Base-by-base conservation (phyloP, 1,140 invertebrate species). In the Drosophila ambigua region DNA sequence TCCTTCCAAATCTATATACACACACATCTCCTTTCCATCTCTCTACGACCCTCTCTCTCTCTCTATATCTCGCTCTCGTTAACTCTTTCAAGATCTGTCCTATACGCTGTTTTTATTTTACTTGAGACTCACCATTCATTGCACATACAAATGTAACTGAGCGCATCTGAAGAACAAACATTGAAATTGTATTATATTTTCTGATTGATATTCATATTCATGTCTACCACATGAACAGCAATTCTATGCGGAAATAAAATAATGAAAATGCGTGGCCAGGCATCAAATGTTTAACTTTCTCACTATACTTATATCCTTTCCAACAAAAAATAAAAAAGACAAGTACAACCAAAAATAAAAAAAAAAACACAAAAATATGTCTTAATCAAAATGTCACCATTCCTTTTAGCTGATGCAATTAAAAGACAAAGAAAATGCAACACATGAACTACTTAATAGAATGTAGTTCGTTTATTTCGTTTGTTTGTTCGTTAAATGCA, bases 241-340 rank as follows among this genome's bases (percentile, higher is more conserved):
- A 62, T 35, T 43, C 41, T 59, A 51, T 39, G 50, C 35, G 31
- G 62, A 59, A 67, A 53, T 62, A 45, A 57, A 79, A 77, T 65
- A 49, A 79, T 69, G 64, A 73, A 87, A 90, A 90, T 90, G 89
- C 89, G 89, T 91, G 89, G 89, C 89, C 88, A 89, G 83, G 89
- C 89, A 91, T 89, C 72, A 84, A 88, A 72, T 62, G 63, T 73
- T 84, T 68, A 66, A 72, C 59, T 53, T 77, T 65, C 61, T 83
- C 76, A 83, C 79, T 31, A 48, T 68, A 66, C 60, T 69, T 79
- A 64, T 68, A 67, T 79, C 24, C 77, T 76, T 87, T 82, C 46
- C 41, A 74, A 53, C 23, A 66, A 64, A 54, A 58, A 65, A 63
- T 35, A 51, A 53, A 16, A 16, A 16, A 16, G 16, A 16, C 16